phyloP scores from a whole-genome alignment of 2,797 vertebrate species.

The Geotrypetes seraphini region DNA sequence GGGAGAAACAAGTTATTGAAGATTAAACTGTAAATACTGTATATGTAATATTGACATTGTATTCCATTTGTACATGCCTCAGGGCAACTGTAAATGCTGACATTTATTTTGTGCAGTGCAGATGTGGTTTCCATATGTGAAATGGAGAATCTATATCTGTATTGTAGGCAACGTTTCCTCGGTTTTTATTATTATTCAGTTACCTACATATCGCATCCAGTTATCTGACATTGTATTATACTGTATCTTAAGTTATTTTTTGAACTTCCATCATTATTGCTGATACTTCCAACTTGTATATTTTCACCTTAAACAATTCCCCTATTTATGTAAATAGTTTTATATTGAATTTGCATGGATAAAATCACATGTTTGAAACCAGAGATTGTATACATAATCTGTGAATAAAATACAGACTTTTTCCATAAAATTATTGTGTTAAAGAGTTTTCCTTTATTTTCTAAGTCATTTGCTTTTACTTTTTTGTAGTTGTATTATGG shows the following conservation, averaged over 20 bases:
- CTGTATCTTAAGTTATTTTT: slow-evolving; percentile 15
- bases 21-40: too few species aligned
- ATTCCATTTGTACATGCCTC: too few species aligned
- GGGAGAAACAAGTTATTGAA: too few species aligned
- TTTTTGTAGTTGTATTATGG: not conserved
- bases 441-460: slow-evolving; percentile 4
- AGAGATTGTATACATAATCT: slow-evolving; percentile 58
- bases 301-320: slow-evolving; percentile 20
- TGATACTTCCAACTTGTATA: slow-evolving; percentile 31
- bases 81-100: too few species aligned
- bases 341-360: slow-evolving; percentile 64
- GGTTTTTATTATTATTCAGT: too few species aligned
- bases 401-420: slow-evolving; percentile 70
- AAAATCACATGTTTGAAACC: slow-evolving; percentile 32
- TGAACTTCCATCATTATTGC: slow-evolving; percentile 28
- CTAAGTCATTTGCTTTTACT: not conserved
- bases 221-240: slow-evolving; percentile 20
- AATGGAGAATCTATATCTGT: too few species aligned
- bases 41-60: slow-evolving; percentile 2
- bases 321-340: slow-evolving; percentile 44
- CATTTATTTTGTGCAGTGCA: too few species aligned
- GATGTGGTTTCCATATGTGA: too few species aligned
- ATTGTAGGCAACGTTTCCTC: too few species aligned
- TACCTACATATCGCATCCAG: slow-evolving; percentile 13
- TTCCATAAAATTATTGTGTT: slow-evolving; percentile 54